A percentile compares a stretch with the other conserved stretches of the same genome.
Conservation (phyloP, 2,888 invertebrate genomes). For the Tuta absoluta region DNA sequence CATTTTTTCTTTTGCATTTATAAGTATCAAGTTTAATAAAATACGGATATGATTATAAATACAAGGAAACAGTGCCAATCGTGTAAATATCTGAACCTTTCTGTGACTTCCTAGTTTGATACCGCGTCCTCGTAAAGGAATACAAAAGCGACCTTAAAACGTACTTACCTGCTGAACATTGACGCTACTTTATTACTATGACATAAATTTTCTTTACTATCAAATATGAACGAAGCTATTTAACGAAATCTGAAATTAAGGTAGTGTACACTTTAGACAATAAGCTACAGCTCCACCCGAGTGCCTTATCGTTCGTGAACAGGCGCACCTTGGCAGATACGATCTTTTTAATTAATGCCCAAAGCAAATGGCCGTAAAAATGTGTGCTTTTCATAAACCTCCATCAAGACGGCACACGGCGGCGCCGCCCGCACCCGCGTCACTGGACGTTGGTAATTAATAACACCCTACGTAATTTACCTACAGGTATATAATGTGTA, state of each 20-base stretch:
- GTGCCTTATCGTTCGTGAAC: constrained; percentile 39
- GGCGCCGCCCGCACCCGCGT: constrained; percentile 38
- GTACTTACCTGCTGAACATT: too few relatives aligned
- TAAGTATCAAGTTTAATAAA: not conserved
- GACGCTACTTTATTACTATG: too few relatives aligned
- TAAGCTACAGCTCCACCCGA: not conserved
- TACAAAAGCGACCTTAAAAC: not conserved
- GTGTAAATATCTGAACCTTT: too few relatives aligned
- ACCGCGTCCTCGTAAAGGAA: not conserved
- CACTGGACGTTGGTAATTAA: constrained; percentile 32
- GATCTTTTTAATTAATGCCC: constrained; percentile 67
- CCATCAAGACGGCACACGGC: constrained; percentile 44
- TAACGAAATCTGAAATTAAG: too few relatives aligned
- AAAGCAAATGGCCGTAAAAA: constrained; percentile 57
- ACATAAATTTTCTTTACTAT: not conserved
- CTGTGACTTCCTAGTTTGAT: not conserved
- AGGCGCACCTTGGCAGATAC: constrained; percentile 57
- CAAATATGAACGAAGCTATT: too few relatives aligned
- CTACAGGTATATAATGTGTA: not conserved
- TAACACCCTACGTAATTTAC: constrained; percentile 14
- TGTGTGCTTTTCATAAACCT: constrained; percentile 49
- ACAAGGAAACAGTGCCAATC: not conserved
- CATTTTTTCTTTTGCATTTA: not conserved
- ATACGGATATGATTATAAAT: not conserved
- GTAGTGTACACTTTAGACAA: not conserved